A percentile compares a stretch with the other conserved stretches of the same genome.
Evolutionary conservation across 2,888 invertebrate genomes (phyloP).

Genomic region (Oligia latruncula): DNA sequence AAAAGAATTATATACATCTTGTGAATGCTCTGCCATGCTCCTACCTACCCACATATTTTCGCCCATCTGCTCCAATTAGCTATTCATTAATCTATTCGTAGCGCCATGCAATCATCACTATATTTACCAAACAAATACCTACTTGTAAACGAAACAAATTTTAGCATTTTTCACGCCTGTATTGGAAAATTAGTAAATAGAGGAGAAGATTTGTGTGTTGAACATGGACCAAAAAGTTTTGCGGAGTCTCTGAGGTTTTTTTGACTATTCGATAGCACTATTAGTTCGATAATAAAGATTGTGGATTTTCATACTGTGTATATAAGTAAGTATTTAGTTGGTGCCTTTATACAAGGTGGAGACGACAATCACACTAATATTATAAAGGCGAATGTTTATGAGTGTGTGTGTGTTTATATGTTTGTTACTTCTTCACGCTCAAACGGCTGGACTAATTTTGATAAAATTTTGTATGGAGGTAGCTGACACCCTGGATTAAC

Average conservation of each 20-base stretch:
- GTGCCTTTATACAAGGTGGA: too few relatives aligned
- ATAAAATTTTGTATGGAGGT: too few relatives aligned
- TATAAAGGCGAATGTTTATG: too few relatives aligned
- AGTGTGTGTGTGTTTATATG: too few relatives aligned
- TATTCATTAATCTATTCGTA: slow-evolving; percentile 52
- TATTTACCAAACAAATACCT: slow-evolving; percentile 40
- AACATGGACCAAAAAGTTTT: neutral
- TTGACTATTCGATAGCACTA: too few relatives aligned
- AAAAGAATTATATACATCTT: slow-evolving; percentile 5
- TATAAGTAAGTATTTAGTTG: too few relatives aligned
- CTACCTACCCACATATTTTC: slow-evolving; percentile 11
- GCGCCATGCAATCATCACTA: slow-evolving; percentile 52
- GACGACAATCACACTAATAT: too few relatives aligned
- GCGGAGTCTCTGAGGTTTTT: neutral
- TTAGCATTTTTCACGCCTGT: slow-evolving; percentile 14
- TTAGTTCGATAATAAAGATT: neutral
- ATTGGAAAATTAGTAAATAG: neutral
- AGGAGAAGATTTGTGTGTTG: neutral
- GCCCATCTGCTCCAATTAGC: slow-evolving; percentile 52
- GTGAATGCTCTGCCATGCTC: neutral
- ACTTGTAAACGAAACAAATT: neutral
- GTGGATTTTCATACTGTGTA: neutral
- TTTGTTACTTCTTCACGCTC: too few relatives aligned
- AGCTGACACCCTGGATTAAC: too few relatives aligned
- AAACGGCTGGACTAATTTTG: too few relatives aligned